A percentile compares a stretch with the other conserved stretches of the same genome.
Conservation (phyloP, 2,113 vertebrate species). For the Acrocephalus kingi region DNA sequence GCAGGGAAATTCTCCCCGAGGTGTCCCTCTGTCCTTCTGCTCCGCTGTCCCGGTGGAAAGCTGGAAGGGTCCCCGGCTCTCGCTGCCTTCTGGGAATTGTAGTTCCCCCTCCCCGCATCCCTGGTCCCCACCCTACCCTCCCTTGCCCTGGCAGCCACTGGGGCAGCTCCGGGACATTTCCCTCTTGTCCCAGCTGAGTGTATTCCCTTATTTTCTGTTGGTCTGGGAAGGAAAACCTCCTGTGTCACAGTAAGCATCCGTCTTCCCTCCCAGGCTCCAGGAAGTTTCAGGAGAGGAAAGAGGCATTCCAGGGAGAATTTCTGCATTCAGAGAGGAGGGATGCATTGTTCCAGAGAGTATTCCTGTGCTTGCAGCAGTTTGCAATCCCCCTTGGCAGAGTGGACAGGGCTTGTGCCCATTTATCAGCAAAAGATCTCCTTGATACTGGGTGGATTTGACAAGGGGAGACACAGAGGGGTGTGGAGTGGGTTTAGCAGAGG, state of each 20-base stretch:
- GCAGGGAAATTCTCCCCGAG: not conserved
- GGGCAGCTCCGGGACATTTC: not conserved
- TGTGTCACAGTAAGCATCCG: not conserved
- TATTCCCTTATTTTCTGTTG: not conserved
- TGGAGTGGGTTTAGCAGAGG: not conserved
- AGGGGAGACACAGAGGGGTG: not conserved
- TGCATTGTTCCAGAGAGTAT: not conserved
- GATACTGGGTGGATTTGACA: not conserved
- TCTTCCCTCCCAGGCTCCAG: not conserved
- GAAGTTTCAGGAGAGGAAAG: not conserved
- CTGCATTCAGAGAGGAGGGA: not conserved
- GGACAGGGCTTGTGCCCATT: not conserved
- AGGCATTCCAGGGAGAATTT: not conserved
- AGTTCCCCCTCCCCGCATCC: not conserved
- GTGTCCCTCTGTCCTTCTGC: not conserved
- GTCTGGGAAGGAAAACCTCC: not conserved
- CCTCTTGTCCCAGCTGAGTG: not conserved
- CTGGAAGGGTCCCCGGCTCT: not conserved
- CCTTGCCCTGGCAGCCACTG: not conserved
- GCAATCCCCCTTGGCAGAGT: not conserved
- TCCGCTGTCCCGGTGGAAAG: not conserved
- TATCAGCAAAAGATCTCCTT: not conserved
- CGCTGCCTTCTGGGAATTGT: constrained; percentile 43
- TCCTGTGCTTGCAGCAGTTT: not conserved
- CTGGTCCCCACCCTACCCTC: not conserved